Base-by-base conservation (phyloP, 2,888 invertebrate species). In the Trachelus troglodyta region DNA sequence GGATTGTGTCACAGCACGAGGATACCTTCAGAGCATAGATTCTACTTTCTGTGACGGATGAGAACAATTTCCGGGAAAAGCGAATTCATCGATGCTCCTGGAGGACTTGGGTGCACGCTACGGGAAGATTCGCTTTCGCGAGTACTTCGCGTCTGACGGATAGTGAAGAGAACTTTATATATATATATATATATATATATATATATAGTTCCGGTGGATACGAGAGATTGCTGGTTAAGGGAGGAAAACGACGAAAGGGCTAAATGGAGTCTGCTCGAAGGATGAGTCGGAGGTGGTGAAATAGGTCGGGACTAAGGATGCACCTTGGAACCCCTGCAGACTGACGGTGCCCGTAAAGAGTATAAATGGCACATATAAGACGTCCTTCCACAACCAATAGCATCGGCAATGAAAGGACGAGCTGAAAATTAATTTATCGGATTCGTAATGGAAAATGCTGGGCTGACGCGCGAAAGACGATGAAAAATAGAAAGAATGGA, bases 401-500 rank as follows among this genome's bases (percentile, higher is more conserved):
- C 23, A 71, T 71, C 31, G 33, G 31, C 71, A 34, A 30, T 34
- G 71, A 78, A 78, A 40, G 75, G 80, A 79, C 84, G 80, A 78
- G 81, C 81, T 85, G 87, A 87, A 88, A 88, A 88, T 88, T 86
- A 87, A 89, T 87, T 88, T 87, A 87, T 86, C 83, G 84, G 83
- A 83, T 84, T 84, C 83, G 84, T 87, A 86, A 87, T 87, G 85
- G 86, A 86, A 88, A 87, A 85, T 85, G 82, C 83, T 84, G 80
- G 80, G 71, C 31, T 71, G 83, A 75, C 80, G 84, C 80, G 82
- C 81, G 80, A 82, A 84, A 77, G 81, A 80, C 77, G 77, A 81
- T 82, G 80, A 84, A 85, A 87, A 85, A 85, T 84, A 81, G 83
- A 79, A 75, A 76, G 79, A 75, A 78, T 69, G 79, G 78, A 69